Conservation (phyloP, 2,113 vertebrate species). For the Grallaria varia region DNA sequence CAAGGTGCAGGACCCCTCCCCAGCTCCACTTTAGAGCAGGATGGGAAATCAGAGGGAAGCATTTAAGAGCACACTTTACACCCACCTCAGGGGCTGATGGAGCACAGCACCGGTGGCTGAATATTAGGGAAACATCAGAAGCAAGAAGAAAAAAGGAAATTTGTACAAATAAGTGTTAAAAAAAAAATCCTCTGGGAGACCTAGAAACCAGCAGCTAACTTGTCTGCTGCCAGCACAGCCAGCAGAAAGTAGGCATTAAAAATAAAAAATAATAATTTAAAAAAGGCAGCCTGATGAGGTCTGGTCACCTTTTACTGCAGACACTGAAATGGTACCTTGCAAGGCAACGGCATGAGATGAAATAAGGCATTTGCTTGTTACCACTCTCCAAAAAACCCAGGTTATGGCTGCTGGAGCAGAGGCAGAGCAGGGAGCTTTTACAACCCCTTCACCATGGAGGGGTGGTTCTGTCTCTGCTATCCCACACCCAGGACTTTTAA, state of each 20-base stretch:
- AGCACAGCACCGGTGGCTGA: neutral
- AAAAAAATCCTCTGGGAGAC: neutral
- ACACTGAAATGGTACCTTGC: neutral
- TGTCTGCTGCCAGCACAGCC: neutral
- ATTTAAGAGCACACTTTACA: neutral
- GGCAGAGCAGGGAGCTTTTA: fast-evolving
- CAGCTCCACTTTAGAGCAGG: neutral
- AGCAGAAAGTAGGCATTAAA: neutral
- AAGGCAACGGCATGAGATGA: neutral
- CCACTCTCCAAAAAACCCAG: neutral
- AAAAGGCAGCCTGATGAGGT: neutral
- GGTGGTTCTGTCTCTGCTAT: neutral
- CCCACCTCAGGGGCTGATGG: neutral
- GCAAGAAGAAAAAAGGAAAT: neutral
- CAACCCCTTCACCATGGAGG: neutral
- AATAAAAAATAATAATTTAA: neutral
- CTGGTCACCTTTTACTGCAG: neutral
- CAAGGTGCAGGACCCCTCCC: neutral
- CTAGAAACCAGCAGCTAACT: neutral
- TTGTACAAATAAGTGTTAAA: neutral
- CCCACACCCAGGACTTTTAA: neutral
- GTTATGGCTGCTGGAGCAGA: neutral
- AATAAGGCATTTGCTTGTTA: neutral
- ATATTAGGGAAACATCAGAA: constrained; percentile 7
- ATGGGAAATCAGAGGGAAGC: neutral